Base-by-base conservation (phyloP, 2,888 invertebrate genomes). In the Amphipyra berbera region DNA sequence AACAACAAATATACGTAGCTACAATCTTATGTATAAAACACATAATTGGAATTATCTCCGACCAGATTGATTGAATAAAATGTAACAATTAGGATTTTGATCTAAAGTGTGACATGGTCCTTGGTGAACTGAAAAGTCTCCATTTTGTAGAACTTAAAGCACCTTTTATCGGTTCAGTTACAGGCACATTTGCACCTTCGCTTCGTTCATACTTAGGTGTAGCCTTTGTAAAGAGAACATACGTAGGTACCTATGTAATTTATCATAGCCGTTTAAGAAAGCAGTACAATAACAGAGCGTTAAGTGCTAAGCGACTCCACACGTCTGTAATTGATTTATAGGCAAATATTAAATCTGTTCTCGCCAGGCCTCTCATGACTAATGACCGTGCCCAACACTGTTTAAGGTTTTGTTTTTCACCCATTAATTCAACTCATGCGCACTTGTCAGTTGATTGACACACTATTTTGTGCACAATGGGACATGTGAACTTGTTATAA, bases 341-440 rank as follows among this genome's bases (percentile, higher is more conserved):
- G 93, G 92, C 90, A 92, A 93, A 93, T 93, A 93, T 93, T 93
- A 92, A 91, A 91, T 91, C 90, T 90, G 90, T 93, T 94, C 93
- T 90, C 92, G 88, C 92, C 88, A 85, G 84, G 87, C 78, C 70
- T 82, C 75, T 73, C 57, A 83, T 92, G 90, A 93, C 84, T 93
- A 88, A 93, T 93, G 91, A 88, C 89, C 87, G 81, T 71, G 79
- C 70, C 85, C 79, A 83, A 85, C 82, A 83, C 83, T 86, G 85
- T 84, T 89, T 83, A 82, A 86, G 85, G 84, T 90, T 90, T 88
- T 88, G 85, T 90, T 90, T 89, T 88, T 86, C 84, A 86, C 82
- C 82, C 83, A 84, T 86, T 85, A 84, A 87, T 87, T 83, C 87
- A 83, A 82, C 82, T 78, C 78, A 78, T 78, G 64, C 66, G 78